Percentiles rank a stretch among this genome's conserved stretches.
These are phyloP conservation scores for Microcaecilia unicolor DNA, from an alignment of 2,797 vertebrate species.

Conservation along the genomic window DNA sequence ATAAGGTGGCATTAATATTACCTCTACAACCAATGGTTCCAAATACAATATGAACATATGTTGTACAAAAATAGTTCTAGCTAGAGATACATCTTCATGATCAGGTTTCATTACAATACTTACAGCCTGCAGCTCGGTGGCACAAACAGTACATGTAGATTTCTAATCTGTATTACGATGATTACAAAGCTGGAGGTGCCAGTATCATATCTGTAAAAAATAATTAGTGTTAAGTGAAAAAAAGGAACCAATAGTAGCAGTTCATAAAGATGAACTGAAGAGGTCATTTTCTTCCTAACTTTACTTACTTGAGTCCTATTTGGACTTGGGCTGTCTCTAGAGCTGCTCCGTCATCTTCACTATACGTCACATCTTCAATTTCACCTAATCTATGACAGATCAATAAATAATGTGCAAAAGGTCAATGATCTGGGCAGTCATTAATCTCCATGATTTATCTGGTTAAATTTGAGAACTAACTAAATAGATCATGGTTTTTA, in stretches of 20 bases:
- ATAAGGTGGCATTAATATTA: too few relatives aligned
- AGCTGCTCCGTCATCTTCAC: constrained; percentile 42
- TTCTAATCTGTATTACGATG: constrained; percentile 48
- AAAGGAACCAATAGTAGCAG: not conserved
- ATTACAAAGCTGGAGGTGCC: constrained; percentile 58
- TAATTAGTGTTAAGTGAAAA: not conserved
- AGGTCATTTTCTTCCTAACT: not conserved
- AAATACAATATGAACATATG: too few relatives aligned
- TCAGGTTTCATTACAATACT: constrained; percentile 36
- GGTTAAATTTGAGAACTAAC: too few relatives aligned
- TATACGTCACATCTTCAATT: constrained; percentile 46
- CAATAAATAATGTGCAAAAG: too few relatives aligned
- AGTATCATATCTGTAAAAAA: constrained; percentile 53
- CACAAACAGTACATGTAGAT: constrained; percentile 44
- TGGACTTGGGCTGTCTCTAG: constrained; percentile 60
- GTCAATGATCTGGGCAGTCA: too few relatives aligned
- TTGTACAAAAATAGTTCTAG: not conserved
- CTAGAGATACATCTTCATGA: not conserved
- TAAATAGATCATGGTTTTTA: too few relatives aligned
- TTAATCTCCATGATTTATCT: too few relatives aligned
- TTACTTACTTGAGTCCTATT: constrained; percentile 55
- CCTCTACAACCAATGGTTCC: too few relatives aligned
- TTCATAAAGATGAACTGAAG: too few relatives aligned
- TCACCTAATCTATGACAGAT: too few relatives aligned
- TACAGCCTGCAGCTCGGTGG: constrained; percentile 60